Percentiles rank a stretch among this genome's conserved stretches.
Evolutionary conservation across 2,888 invertebrate species (phyloP).

Genomic region (Pandemis cinnamomeana): DNA sequence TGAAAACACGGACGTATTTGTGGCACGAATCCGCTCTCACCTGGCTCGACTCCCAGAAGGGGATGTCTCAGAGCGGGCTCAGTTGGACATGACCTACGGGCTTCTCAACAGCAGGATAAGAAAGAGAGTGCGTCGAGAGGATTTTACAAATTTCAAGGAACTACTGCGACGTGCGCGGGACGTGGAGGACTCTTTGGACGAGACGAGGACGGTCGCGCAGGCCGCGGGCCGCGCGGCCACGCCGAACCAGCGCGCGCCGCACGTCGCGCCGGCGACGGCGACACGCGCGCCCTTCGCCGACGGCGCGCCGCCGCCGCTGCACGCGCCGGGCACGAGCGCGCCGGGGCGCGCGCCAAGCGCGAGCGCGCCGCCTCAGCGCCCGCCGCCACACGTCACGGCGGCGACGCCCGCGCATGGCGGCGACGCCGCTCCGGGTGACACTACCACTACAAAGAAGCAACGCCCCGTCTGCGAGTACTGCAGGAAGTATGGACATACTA

Average conservation of each 20-base stretch:
- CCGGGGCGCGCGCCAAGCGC: not conserved
- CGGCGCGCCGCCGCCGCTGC: not conserved
- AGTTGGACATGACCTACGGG: not conserved
- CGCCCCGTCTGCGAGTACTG: slow-evolving; percentile 5
- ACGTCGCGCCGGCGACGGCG: not conserved
- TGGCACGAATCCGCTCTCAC: not conserved
- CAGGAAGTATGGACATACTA: slow-evolving; percentile 11
- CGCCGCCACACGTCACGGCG: not conserved
- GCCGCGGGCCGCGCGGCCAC: not conserved
- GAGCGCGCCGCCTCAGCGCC: not conserved
- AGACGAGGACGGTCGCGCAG: not conserved
- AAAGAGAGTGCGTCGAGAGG: not conserved
- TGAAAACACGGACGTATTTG: slow-evolving; percentile 1
- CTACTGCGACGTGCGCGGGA: not conserved
- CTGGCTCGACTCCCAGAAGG: not conserved
- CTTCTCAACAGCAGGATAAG: not conserved
- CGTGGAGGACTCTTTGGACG: not conserved
- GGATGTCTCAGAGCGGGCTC: not conserved
- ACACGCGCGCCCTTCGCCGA: not conserved
- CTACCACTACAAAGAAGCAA: not conserved
- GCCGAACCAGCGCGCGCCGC: not conserved
- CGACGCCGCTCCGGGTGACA: not conserved
- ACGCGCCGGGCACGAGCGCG: not conserved
- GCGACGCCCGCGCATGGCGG: not conserved
- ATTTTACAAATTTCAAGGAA: not conserved